Evolutionary conservation across 2,888 invertebrate species (phyloP).

Genomic region (Coenonympha glycerion): DNA sequence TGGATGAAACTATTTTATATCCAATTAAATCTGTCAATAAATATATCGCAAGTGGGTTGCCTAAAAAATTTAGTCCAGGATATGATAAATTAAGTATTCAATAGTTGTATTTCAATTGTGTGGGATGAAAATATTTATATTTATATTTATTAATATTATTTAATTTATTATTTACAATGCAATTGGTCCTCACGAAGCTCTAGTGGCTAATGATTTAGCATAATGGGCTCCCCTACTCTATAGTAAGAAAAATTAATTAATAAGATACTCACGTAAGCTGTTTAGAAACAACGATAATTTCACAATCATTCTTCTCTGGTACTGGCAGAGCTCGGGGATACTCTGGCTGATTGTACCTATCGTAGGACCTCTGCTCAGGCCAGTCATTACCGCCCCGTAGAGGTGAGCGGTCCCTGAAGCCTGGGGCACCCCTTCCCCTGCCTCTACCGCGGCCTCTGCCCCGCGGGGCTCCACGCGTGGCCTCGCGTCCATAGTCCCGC

Average conservation of each 20-base stretch:
- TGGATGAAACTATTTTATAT: too few relatives aligned
- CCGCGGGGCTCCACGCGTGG: slow-evolving; percentile 32
- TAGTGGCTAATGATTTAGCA: too few relatives aligned
- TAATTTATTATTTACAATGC: too few relatives aligned
- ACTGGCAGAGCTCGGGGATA: slow-evolving; percentile 58
- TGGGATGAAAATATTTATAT: too few relatives aligned
- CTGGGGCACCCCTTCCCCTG: slow-evolving; percentile 33
- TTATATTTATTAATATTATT: too few relatives aligned
- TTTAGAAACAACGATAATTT: slow-evolving; percentile 91
- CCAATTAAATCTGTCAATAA: too few relatives aligned
- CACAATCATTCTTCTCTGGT: slow-evolving; percentile 88
- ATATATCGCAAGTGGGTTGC: too few relatives aligned
- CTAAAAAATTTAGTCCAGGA: too few relatives aligned
- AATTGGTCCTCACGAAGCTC: too few relatives aligned
- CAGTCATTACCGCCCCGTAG: slow-evolving; percentile 47
- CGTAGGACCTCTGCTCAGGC: slow-evolving; percentile 49
- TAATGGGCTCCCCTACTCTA: too few relatives aligned
- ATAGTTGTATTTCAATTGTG: too few relatives aligned
- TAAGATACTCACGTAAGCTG: slow-evolving; percentile 83
- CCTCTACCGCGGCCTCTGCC: slow-evolving; percentile 35
- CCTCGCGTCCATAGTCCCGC: slow-evolving; percentile 18
- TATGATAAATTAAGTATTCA: too few relatives aligned
- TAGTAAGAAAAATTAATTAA: background rate
- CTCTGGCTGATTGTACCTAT: slow-evolving; percentile 51
- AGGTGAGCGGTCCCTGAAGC: slow-evolving; percentile 57